These are phyloP conservation scores for Felis chaus DNA, from an alignment of 2,113 vertebrate genomes.

Conservation along the genomic window DNA sequence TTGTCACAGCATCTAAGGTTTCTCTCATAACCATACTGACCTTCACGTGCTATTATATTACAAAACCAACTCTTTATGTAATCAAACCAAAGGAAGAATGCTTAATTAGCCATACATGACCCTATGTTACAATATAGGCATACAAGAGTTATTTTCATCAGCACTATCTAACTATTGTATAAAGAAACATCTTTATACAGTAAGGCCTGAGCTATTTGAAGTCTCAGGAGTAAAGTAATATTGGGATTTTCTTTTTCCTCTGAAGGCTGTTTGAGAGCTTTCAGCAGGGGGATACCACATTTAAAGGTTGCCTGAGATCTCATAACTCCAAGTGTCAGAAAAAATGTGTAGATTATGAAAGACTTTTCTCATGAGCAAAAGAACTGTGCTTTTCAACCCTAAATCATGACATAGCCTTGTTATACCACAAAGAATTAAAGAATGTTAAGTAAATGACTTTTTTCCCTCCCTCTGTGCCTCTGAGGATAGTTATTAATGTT, in stretches of 20 bases:
- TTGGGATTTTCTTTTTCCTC: not conserved
- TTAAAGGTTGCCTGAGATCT: conserved; percentile 64
- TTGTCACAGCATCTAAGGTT: conserved; percentile 85
- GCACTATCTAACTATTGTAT: not conserved
- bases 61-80: conserved; percentile 76
- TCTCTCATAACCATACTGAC: conserved; percentile 77
- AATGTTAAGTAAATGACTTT: conserved; percentile 72
- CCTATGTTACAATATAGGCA: not conserved
- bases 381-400: conserved; percentile 61
- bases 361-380: conserved; percentile 78
- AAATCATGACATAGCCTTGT: conserved; percentile 76
- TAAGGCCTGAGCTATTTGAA: not conserved
- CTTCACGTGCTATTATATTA: conserved; percentile 72
- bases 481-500: conserved; percentile 72
- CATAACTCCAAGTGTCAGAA: conserved; percentile 66
- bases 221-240: conserved; percentile 13
- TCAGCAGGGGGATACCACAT: conserved; percentile 57
- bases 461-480: conserved; percentile 58
- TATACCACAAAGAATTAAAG: conserved; percentile 79
- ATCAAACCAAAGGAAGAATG: conserved; percentile 73
- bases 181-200: not conserved
- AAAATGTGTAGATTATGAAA: conserved; percentile 77
- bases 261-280: conserved; percentile 52
- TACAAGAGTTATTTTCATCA: conserved; percentile 50
- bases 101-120: conserved; percentile 73